A percentile compares a stretch with the other conserved stretches of the same genome.
phyloP scores from a whole-genome alignment of 2,888 invertebrate species.

The Nematopogon swammerdamellus region DNA sequence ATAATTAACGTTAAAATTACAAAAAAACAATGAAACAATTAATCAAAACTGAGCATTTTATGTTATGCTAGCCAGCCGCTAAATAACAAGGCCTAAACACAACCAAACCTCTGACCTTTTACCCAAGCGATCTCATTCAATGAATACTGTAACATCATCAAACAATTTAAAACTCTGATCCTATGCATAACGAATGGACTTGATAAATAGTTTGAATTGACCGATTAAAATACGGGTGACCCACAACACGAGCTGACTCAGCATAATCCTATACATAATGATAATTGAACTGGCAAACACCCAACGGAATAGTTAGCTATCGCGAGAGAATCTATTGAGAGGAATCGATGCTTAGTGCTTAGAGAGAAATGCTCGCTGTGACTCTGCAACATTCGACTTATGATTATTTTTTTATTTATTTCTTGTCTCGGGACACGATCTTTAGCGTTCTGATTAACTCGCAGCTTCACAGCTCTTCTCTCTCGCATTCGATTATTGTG shows the following conservation, averaged over 20 bases:
- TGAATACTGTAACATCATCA: constrained; percentile 48
- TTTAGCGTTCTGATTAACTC: constrained; percentile 53
- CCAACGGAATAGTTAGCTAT: constrained; percentile 25
- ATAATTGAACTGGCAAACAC: constrained; percentile 59
- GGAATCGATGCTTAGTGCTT: constrained; percentile 26
- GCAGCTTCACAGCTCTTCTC: constrained; percentile 41
- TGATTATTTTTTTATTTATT: constrained; percentile 41
- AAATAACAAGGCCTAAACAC: too few species aligned
- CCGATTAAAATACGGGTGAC: constrained; percentile 57
- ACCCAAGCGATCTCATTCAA: neutral
- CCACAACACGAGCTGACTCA: constrained; percentile 45
- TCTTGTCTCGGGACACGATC: constrained; percentile 53
- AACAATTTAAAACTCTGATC: constrained; percentile 53
- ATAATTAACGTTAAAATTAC: too few species aligned
- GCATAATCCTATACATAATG: constrained; percentile 42
- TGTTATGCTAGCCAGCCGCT: too few species aligned
- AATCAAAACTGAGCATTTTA: too few species aligned
- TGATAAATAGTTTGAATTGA: constrained; percentile 57
- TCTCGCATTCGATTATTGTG: neutral
- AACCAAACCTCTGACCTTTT: too few species aligned
- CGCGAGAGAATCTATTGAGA: constrained; percentile 40
- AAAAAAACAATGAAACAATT: too few species aligned
- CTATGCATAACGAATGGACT: constrained; percentile 53
- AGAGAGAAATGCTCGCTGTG: constrained; percentile 26
- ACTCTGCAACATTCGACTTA: constrained; percentile 51